Evolutionary conservation across 1,140 invertebrate genomes (phyloP), one percentile per base, ranked within the genome.

Genomic region (Drosophila chauvacae): DNA sequence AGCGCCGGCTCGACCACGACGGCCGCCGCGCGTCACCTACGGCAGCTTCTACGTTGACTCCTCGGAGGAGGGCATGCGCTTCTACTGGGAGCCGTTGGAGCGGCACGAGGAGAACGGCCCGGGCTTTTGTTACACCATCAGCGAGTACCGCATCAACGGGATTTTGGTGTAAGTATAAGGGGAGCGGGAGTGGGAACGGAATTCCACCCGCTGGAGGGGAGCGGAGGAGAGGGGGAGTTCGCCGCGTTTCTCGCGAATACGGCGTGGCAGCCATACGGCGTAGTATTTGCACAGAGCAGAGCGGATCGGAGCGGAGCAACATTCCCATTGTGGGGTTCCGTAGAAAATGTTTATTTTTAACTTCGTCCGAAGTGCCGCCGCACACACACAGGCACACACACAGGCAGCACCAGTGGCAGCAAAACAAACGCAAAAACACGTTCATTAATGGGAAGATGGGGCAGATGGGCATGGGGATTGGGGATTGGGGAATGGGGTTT

Each of bases 301-400:
- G 42, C 35, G 23, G 13, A 44, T 2, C 30, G n/a, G 26, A n/a
- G 4, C 16, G 28, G 6, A 30, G 58, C 53, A 51, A 23, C 44
- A 59, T 45, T 65, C 37, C 62, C 42, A 18, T 35, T 50, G 48
- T 48, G 62, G 44, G 55, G 61, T 84, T 88, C 86, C 90, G n/a
- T 55, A 76, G 70, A 88, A 90, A 77, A 81, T 86, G 77, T 84
- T 86, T 84, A 84, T 85, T 84, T 84, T 86, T 84, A 90, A 86
- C 78, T 88, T 88, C 86, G 59, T 73, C 47, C 74, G 78, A 84
- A 87, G 80, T 66, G 65, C 53, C 55, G 42, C 48, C 59, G 39
- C 37, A 44, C 35, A 57, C 39, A 55, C 33, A 33, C 28, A 23
- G 18, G 1, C 1, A 1, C 23, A 23, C 23, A 23, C 2, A 23